phyloP scores from a whole-genome alignment of 37 sponge, comb jelly and placozoan species.

The Spongilla lacustris region DNA sequence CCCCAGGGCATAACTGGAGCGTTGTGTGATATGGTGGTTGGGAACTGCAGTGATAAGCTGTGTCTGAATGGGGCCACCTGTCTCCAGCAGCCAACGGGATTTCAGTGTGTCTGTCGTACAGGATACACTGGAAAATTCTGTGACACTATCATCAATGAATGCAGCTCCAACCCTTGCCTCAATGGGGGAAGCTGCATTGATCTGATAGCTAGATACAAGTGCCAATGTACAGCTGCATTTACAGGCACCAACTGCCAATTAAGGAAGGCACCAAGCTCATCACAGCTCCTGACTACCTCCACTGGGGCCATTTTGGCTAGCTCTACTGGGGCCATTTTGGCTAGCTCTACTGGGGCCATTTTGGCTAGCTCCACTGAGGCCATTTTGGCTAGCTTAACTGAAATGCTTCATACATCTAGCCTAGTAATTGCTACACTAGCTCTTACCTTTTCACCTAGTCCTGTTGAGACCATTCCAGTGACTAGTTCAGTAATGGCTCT shows the following conservation, averaged over 20 bases:
- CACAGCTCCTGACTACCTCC: not conserved
- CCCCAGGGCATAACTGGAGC: conserved; percentile 46
- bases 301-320: not conserved
- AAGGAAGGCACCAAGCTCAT: not conserved
- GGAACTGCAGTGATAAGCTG: conserved; percentile 33
- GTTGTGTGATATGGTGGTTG: not conserved
- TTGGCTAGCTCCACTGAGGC: not conserved
- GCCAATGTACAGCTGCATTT: not conserved
- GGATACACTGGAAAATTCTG: conserved; percentile 48
- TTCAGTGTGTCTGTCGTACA: conserved; percentile 48
- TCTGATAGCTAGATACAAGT: not conserved
- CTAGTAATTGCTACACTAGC: too few relatives aligned
- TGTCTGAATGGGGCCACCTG: conserved; percentile 71
- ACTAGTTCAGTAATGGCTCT: not conserved
- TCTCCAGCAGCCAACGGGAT: conserved; percentile 20
- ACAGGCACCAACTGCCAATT: not conserved
- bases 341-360: not conserved
- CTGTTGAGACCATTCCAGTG: too few relatives aligned
- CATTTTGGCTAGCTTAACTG: not conserved
- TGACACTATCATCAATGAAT: conserved; percentile 24
- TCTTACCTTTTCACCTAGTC: too few relatives aligned
- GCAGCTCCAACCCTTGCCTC: conserved; percentile 30
- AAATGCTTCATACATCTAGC: too few relatives aligned
- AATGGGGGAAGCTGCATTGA: conserved; percentile 10
- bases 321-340: not conserved